Evolutionary conservation across 64 coral and sea anemone genomes (phyloP), one percentile per base, ranked within the genome.

Genomic region (Cladopsammia gracilis): DNA sequence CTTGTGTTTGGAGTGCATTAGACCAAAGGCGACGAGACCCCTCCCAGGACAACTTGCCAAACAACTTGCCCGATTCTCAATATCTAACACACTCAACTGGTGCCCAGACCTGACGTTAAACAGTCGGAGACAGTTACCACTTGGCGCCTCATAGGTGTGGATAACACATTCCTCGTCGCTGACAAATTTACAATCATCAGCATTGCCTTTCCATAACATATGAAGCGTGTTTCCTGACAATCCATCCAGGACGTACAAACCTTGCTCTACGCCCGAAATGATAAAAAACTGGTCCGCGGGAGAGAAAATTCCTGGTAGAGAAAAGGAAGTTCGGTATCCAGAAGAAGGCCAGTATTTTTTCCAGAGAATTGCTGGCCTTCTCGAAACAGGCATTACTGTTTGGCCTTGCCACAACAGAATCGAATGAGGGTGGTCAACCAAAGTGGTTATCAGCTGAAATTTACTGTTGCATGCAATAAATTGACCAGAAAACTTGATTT

Each of bases 251-350:
- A 79, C 58, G 9, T 11, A 26, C 5, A 50, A 16, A 1, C 3
- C 20, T 56, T 56, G 53, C 12, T 13, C 14, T 20, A 18, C 61
- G 10, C 61, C 61, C 9, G 61, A 64, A 73, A 44, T 46, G 5
- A 56, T 18, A 4, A 78, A 0, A 9, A 78, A 57, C 10, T 78
- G 3, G 7, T 18, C 8, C n/a, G 18, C 20, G 12, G 50, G 51
- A 4, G 50, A 6, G 10, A 56, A 78, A 2, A 25, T 18, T 2
- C 1, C 75, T 10, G 8, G 20, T 8, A 12, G 48, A 58, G 3
- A 1, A 0, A 73, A 18, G 0, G 4, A 48, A 3, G 3, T 44
- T 0, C 3, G 3, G 1, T 6, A 1, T 64, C 4, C 14, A 0
- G 13, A 18, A 0, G 3, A 11, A 70, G 34, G 14, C 71, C 14